A percentile compares a stretch with the other conserved stretches of the same genome.
phyloP scores from a whole-genome alignment of 2,113 vertebrate species.

The Rhombomys opimus region DNA sequence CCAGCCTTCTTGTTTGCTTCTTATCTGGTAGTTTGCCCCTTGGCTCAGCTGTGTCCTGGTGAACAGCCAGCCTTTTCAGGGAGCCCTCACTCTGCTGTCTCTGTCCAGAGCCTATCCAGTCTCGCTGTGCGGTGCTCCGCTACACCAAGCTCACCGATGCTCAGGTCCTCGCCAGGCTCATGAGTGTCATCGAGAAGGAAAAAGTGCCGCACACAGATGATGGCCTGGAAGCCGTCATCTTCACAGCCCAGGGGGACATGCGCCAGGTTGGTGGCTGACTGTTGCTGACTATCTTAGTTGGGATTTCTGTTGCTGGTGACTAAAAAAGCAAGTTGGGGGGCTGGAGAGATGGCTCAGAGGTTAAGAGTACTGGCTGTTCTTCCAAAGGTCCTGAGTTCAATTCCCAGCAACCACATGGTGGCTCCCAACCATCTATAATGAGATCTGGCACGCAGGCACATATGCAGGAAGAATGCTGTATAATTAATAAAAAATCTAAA shows the following conservation, averaged over 20 bases:
- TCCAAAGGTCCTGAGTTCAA: no score
- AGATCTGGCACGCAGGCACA: no score
- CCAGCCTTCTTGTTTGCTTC: no score
- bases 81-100: background rate
- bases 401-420: no score
- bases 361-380: no score
- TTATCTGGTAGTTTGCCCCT: background rate
- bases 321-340: no score
- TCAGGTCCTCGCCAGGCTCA: slow-evolving; percentile 93
- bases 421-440: no score
- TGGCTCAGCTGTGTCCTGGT: background rate
- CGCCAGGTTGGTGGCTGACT: slow-evolving; percentile 91
- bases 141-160: slow-evolving; percentile 96
- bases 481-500: no score
- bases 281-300: background rate
- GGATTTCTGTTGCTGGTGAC: background rate
- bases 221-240: slow-evolving; percentile 97
- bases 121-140: slow-evolving; percentile 96
- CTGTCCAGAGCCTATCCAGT: slow-evolving; percentile 95
- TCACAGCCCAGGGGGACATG: slow-evolving; percentile 99
- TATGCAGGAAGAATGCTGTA: no score
- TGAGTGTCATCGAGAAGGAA: slow-evolving; percentile 94
- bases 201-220: slow-evolving; percentile 91
- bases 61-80: background rate
- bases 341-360: no score